Evolutionary conservation across 2,797 vertebrate species (phyloP).

Genomic region (Syngnathus acus): DNA sequence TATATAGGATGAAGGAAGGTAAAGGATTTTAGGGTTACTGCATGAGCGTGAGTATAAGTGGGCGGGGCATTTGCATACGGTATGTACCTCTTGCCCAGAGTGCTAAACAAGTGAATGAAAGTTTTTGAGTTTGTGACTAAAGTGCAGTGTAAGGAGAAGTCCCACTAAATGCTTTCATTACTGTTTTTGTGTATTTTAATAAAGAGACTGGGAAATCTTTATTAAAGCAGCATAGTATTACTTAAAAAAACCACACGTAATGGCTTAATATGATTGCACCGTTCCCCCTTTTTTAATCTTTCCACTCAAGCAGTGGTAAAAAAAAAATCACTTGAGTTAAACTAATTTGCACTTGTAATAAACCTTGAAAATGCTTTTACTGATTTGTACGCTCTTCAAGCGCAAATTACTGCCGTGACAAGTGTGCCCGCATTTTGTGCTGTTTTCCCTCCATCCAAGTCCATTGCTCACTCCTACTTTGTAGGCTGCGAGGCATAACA

Average conservation of each 20-base stretch:
- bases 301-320: neutral
- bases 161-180: neutral
- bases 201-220: neutral
- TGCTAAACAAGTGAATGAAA: neutral
- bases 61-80: neutral
- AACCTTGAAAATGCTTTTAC: constrained; percentile 5
- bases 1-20: neutral
- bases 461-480: constrained; percentile 35
- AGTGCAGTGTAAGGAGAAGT: neutral
- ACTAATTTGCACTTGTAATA: constrained; percentile 5
- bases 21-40: neutral
- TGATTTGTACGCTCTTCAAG: neutral
- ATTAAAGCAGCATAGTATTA: neutral
- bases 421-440: constrained; percentile 1
- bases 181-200: neutral
- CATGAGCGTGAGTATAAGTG: neutral
- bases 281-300: neutral
- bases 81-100: no score
- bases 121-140: neutral
- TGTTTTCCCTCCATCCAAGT: constrained; percentile 12
- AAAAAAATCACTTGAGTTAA: constrained; percentile 1
- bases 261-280: neutral
- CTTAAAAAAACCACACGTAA: neutral
- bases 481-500: constrained; percentile 53
- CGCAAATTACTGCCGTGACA: constrained; percentile 29